Evolutionary conservation across 2,888 invertebrate genomes (phyloP).

Genomic region (Lasioglossum morio): DNA sequence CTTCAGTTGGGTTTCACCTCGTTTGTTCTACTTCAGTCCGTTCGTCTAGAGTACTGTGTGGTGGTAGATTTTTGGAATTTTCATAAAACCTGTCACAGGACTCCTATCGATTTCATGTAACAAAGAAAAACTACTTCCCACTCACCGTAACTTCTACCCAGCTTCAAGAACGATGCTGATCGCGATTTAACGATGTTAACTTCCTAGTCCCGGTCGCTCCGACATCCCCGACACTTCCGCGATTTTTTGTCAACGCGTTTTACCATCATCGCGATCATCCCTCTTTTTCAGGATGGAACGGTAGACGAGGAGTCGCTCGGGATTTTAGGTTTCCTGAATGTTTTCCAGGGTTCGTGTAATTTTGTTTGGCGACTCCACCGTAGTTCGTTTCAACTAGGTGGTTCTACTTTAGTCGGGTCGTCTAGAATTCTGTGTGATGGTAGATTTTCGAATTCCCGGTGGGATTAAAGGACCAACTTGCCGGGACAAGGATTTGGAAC

Average conservation of each 20-base stretch:
- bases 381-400: not conserved
- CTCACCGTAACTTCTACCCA: not conserved
- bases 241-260: not conserved
- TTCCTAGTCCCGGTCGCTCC: not conserved
- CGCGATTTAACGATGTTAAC: conserved; percentile 18
- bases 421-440: not conserved
- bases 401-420: not conserved
- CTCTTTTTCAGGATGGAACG: not conserved
- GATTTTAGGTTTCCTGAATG: not conserved
- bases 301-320: not conserved
- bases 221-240: not conserved
- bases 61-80: conserved; percentile 29
- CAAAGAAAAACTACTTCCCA: conserved; percentile 39
- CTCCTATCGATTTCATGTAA: conserved; percentile 50
- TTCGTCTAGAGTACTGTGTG: not conserved
- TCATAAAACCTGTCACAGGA: conserved; percentile 26
- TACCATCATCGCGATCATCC: not conserved
- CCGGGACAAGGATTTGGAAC: not conserved
- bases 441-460: not conserved
- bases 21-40: not conserved
- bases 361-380: not conserved
- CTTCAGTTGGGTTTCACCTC: not conserved
- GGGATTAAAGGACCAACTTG: not conserved
- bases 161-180: not conserved
- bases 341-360: not conserved